phyloP scores from a whole-genome alignment of 2,113 vertebrate species.

The Symphodus melops region DNA sequence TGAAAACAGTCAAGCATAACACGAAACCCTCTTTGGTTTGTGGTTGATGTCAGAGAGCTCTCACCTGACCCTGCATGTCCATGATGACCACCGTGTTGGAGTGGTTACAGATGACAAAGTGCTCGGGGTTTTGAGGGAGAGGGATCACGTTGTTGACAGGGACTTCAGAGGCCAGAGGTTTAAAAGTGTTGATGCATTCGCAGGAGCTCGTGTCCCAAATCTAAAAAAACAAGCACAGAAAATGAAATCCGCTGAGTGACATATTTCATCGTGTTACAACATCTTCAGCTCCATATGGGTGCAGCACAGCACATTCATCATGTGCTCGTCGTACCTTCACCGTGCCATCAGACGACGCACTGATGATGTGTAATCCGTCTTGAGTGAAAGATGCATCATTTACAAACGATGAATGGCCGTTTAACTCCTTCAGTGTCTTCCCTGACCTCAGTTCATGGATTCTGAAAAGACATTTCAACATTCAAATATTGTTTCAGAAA shows the following conservation, averaged over 20 bases:
- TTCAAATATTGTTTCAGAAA: not conserved
- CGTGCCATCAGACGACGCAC: slow-evolving; percentile 95
- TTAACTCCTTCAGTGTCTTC: slow-evolving; percentile 93
- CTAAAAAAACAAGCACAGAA: slow-evolving; percentile 72
- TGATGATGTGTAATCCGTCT: slow-evolving; percentile 93
- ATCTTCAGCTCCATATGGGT: not conserved
- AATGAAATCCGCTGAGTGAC: not conserved
- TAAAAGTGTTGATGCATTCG: slow-evolving; percentile 93
- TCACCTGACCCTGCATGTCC: slow-evolving; percentile 96
- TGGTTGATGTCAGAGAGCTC: slow-evolving; percentile 26
- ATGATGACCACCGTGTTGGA: slow-evolving; percentile 94
- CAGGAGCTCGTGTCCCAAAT: slow-evolving; percentile 96
- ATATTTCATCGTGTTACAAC: no score
- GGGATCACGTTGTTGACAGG: slow-evolving; percentile 94
- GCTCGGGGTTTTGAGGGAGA: slow-evolving; percentile 95
- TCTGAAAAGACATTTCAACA: slow-evolving; percentile 74
- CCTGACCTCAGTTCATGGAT: slow-evolving; percentile 96
- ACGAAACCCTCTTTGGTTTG: not conserved
- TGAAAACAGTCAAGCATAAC: no score
- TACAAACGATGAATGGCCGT: slow-evolving; percentile 94
- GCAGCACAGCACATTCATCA: not conserved
- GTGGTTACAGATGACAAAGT: slow-evolving; percentile 96
- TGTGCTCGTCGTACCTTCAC: slow-evolving; percentile 89
- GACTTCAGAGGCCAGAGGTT: slow-evolving; percentile 90
- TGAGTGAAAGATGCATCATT: slow-evolving; percentile 95